Conservation (phyloP, 2,113 vertebrate species). For the Noctilio leporinus region DNA sequence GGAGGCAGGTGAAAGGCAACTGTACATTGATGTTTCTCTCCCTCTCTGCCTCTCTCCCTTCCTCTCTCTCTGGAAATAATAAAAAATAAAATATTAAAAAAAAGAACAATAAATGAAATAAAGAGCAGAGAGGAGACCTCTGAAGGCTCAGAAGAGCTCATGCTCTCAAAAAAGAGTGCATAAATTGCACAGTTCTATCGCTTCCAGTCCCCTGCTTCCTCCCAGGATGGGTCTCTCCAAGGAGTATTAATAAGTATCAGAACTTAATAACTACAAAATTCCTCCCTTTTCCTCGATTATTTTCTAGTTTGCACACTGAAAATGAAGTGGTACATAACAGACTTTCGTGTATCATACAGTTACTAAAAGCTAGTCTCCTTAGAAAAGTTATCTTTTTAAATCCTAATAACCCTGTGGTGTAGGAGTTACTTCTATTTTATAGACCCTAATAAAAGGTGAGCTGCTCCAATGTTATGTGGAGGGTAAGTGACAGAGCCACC, state of each 20-base stretch:
- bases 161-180: neutral
- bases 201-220: neutral
- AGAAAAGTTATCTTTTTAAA: neutral
- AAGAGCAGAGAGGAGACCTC: neutral
- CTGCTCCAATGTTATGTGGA: neutral
- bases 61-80: too few relatives aligned
- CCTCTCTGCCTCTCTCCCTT: too few relatives aligned
- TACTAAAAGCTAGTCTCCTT: neutral
- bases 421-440: neutral
- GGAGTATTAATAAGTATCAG: neutral
- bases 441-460: neutral
- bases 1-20: too few relatives aligned
- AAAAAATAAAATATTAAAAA: too few relatives aligned
- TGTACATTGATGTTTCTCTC: too few relatives aligned
- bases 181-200: neutral
- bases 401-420: neutral
- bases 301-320: neutral
- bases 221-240: neutral
- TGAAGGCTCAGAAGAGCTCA: neutral
- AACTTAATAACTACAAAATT: neutral
- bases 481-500: neutral
- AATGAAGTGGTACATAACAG: neutral
- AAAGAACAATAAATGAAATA: neutral
- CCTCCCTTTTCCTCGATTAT: neutral
- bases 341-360: neutral